A percentile compares a stretch with the other conserved stretches of the same genome.
Evolutionary conservation across 2,797 vertebrate genomes (phyloP).

Genomic region (Simalia tracyae): DNA sequence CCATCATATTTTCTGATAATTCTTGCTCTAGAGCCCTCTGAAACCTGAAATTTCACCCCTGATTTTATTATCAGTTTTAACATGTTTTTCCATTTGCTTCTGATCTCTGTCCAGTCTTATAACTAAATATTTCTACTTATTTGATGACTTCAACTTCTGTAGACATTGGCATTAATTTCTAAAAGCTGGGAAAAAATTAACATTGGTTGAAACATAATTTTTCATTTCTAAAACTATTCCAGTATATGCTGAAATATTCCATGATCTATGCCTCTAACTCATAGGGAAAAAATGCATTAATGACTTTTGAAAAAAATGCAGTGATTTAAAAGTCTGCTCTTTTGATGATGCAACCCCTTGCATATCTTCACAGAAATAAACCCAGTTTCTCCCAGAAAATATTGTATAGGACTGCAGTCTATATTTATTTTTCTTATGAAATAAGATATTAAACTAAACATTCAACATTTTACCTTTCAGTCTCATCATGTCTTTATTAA

Average conservation of each 20-base stretch:
- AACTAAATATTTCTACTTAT: constrained; percentile 36
- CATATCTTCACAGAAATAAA: background rate
- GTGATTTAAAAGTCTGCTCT: background rate
- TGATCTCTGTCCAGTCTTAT: constrained; percentile 13
- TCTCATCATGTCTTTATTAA: background rate
- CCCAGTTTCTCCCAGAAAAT: background rate
- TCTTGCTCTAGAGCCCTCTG: background rate
- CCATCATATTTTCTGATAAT: background rate
- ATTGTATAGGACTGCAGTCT: background rate
- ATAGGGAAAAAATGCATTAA: constrained; percentile 5
- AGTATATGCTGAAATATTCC: background rate
- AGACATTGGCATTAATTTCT: constrained; percentile 18
- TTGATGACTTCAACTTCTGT: constrained; percentile 23
- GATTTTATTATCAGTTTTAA: constrained; percentile 36
- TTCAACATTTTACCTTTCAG: background rate
- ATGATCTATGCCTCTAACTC: background rate
- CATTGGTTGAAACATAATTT: constrained; percentile 21
- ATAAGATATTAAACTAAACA: background rate
- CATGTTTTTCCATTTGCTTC: constrained; percentile 34
- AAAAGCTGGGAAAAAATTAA: constrained; percentile 31
- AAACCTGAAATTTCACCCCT: background rate
- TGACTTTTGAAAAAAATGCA: background rate
- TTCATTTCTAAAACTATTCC: constrained; percentile 23
- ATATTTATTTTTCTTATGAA: background rate
- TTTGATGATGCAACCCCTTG: background rate